Conservation (phyloP, 2,797 vertebrate species). For the Prunella strophiata region DNA sequence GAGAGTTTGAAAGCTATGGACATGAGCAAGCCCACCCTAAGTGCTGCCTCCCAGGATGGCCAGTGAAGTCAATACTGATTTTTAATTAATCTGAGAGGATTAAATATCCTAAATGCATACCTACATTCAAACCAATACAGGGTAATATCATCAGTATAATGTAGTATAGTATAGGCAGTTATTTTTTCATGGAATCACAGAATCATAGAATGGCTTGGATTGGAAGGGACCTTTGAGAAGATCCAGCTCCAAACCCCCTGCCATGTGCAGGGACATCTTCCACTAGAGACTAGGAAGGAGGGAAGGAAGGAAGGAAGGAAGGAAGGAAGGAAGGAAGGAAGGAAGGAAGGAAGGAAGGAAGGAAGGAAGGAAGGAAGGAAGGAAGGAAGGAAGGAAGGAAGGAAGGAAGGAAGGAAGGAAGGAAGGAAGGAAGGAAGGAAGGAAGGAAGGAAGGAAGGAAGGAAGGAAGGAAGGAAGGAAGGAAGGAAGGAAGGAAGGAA, state of each 20-base stretch:
- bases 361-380: background rate
- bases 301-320: no score
- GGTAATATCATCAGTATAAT: fast-evolving
- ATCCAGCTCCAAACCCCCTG: background rate
- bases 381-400: background rate
- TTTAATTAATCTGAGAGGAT: background rate
- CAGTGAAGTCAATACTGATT: background rate
- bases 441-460: no score
- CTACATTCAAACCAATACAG: background rate
- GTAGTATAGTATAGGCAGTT: background rate
- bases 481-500: no score
- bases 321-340: no score
- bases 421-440: no score
- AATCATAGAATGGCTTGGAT: background rate
- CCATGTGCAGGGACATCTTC: background rate
- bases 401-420: no score
- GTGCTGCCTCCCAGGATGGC: background rate
- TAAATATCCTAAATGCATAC: background rate
- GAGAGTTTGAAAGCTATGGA: background rate
- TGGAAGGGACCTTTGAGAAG: background rate
- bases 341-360: background rate
- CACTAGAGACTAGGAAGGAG: no score
- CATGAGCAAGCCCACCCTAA: background rate
- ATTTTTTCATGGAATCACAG: background rate
- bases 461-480: no score